Conservation (phyloP, 2,888 invertebrate species). For the Acanthosepion esculentum region DNA sequence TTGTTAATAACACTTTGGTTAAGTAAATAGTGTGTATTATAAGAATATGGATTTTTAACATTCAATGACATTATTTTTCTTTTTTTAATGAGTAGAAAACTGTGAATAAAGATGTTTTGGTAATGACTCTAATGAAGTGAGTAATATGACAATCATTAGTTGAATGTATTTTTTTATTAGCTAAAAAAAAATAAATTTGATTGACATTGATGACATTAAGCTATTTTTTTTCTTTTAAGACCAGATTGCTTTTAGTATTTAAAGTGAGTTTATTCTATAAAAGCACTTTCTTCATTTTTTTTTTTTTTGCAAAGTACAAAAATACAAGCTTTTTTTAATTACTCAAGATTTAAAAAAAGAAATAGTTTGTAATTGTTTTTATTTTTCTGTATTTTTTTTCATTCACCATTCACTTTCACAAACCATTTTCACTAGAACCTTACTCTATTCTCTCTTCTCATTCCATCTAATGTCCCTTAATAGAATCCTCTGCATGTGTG, state of each 20-base stretch:
- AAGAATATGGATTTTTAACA: background rate
- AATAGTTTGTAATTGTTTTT: slow-evolving; percentile 10
- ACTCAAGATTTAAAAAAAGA: background rate
- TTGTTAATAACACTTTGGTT: slow-evolving; percentile 20
- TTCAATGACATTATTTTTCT: background rate
- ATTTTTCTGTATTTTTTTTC: background rate
- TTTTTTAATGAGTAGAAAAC: too few relatives aligned
- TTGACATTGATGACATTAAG: background rate
- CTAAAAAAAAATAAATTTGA: background rate
- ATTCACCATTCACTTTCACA: background rate
- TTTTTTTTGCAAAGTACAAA: background rate
- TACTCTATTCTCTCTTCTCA: background rate
- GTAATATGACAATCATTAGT: slow-evolving; percentile 18
- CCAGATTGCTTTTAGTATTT: background rate
- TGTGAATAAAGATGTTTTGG: background rate
- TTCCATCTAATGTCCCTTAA: slow-evolving; percentile 7
- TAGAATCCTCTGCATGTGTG: background rate
- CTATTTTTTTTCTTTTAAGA: background rate
- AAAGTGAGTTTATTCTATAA: background rate
- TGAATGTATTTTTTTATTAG: background rate
- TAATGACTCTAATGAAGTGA: slow-evolving; percentile 20
- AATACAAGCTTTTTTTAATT: background rate
- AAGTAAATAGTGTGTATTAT: background rate
- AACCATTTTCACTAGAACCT: background rate
- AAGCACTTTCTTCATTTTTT: background rate